Evolutionary conservation across 2,113 vertebrate species (phyloP), one percentile per base, ranked within the genome.

Genomic region (Blennius ocellaris): DNA sequence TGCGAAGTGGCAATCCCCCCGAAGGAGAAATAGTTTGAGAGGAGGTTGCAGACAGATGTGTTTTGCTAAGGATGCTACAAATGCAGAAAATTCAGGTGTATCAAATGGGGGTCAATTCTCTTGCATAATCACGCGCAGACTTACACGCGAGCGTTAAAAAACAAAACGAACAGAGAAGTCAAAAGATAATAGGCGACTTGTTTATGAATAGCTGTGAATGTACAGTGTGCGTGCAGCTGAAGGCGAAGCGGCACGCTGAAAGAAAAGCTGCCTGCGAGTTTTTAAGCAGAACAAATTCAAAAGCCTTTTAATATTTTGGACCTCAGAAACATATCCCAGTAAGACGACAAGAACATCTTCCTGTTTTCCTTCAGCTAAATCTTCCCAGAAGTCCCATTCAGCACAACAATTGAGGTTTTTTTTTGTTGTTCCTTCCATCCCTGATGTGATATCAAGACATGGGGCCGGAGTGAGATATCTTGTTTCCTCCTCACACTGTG

Each of bases 1-100:
- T 65, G 76, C 78, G 81, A 82, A 74, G 74, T 79, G 67, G 71
- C 65, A 73, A 64, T 72, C 83, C 81, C 86, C 54, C 3, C 0
- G 51, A 4, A 30, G 57, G 72, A 49, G 37, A 77, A 79, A 71
- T 73, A 64, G 74, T 85, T 83, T 59, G 58, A 59, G 65, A 71
- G 50, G 78, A 77, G 45, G 73, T 61, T 49, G 67, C n/a, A 8
- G 8, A 72, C 86, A 82, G 84, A 84, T 84, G 81, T 66, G 63
- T 56, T 65, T 73, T 48, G 30, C 37, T 12, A 37, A 65, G 30
- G 53, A 63, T 12, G n/a, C 52, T 38, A 60, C 14, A 56, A 70
- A 68, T 83, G 73, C 68, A 83, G 21, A 59, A 79, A 69, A 82
- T 75, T 73, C 48, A 78, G 66, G 61, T 80, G 14, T 69, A 41